Evolutionary conservation across 2,888 invertebrate species (phyloP), one percentile per base, ranked within the genome.

Genomic region (Pollenia griseotomentosa): DNA sequence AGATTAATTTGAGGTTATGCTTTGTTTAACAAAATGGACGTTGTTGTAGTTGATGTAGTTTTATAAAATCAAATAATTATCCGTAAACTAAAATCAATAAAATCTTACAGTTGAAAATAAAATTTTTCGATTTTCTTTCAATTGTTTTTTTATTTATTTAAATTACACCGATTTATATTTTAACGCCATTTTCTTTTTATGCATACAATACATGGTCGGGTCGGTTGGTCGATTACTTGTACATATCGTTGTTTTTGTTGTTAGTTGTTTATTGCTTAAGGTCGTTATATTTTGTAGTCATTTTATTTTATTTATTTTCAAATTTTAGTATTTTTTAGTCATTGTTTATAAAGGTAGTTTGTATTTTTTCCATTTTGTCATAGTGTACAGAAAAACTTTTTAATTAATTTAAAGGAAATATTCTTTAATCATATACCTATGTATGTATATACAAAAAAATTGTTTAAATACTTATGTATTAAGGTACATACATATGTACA

Each of bases 211-310:
- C 2, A 53, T 42, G 63, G 19, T 12, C 12, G 23, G 12, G 42
- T 48, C 19, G 63, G 19, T 12, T 9, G 16, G 12, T 51, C 59
- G 55, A 42, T 66, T 80, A 8, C 23, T 57, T 23, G 19, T 78
- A n/a, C n/a, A n/a, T n/a, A n/a, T 79, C 33, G 40, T 40, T 63
- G 44, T 73, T 23, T n/a, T 79, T 46, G 46, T 40, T 63, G 44
- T 73, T 73, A 19, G 68, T 68, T 78, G 73, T 59, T 57, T 78
- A 57, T 83, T 83, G 77, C 65, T 71, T 77, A 59, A 78, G 83
- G 83, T 83, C 83, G 71, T 65, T 78, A 78, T 78, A 65, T 71
- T 66, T 57, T 65, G 53, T 63, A 66, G 80, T 81, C 71, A 66
- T 74, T 73, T 65, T 71, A 73, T 81, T 73, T 73, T 55, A 53